Base-by-base conservation (phyloP, 2,113 vertebrate genomes). In the Bambusicola thoracicus region DNA sequence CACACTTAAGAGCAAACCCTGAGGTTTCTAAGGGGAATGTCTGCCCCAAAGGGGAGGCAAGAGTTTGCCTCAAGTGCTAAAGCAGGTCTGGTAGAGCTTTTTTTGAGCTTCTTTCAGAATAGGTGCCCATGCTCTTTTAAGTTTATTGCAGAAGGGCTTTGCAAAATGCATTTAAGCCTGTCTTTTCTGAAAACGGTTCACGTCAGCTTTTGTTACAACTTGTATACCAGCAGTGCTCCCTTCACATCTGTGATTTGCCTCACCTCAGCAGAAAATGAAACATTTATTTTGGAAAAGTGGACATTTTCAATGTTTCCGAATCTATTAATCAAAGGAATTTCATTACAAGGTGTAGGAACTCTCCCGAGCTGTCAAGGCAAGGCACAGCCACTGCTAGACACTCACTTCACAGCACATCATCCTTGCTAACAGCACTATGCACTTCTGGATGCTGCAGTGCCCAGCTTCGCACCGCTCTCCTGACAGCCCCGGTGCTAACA, bases 1-100 rank as follows among this genome's bases (percentile, higher is more conserved):
- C 10, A 38, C 9, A 27, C 11, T 18, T 0, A 55, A 0, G 20
- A 19, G 5, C 16, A 69, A 94, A 85, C 49, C 4, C 1, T 32
- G 2, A 27, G 6, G 5, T 49, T 74, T 92, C 38, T 83, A 85
- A 85, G 51, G 7, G 18, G 25, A 34, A 21, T 67, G 92, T 49
- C 55, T 85, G 32, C 14, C 27, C 8, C 25, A n/a, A 19, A 34
- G 11, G 22, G 16, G 19, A 73, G 44, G n/a, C 32, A 80, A 70
- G 4, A 34, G 8, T 46, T 70, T 70, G 59, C 41, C 17, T 74
- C 13, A 62, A 53, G 49, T 56, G 14, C 30, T 80, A 58, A 91
- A 69, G 36, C 8, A 94, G 29, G 16, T 49, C 59, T 76, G 55
- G 30, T 32, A 85, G 72, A 80, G 18, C 8, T 77, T 91, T 82